Evolutionary conservation across 2,888 invertebrate genomes (phyloP), one percentile per base, ranked within the genome.

Genomic region (Folsomia candida): DNA sequence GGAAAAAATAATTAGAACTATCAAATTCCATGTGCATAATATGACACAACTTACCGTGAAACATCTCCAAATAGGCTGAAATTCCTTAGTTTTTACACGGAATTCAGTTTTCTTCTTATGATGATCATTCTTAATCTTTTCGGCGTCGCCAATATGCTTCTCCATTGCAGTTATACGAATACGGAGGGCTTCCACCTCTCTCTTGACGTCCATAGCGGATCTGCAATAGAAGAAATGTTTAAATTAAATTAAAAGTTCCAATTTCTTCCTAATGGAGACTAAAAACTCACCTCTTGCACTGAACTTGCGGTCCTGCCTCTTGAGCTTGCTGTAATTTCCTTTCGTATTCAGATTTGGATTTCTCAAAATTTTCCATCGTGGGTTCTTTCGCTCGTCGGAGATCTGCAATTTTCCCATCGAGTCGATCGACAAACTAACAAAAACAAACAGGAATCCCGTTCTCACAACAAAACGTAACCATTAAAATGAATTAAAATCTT

Each of bases 101-200:
- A 66, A 66, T 29, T 68, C 69, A 29, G 37, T 6, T n/a, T 37
- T 47, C 9, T 24, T 28, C 28, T 58, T 6, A 3, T 24, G 11
- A 27, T 63, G 47, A 37, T 63, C 2, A 3, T 51, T 25, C 24
- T 57, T n/a, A n/a, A 75, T 29, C 22, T 64, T 67, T 37, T 60
- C 68, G 18, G 28, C 29, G 37, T 70, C 54, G 1, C 74, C 74
- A 24, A 74, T 25, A 6, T 67, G 67, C 14, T 61, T 51, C 51
- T 72, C 62, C 1, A 72, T 64, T 28, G 74, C 72, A 6, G 51
- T 18, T n/a, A 71, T 74, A 0, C 63, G 27, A 27, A 65, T 22
- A 28, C 71, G 67, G 9, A 74, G 18, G 2, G 11, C 37, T 11
- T 76, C 67, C 62, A 71, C 70, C 37, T 74, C 72, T 18, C 62